Percentiles rank a stretch among this genome's conserved stretches.
phyloP scores from a whole-genome alignment of 2,113 vertebrate species.

The Anas platyrhynchos region DNA sequence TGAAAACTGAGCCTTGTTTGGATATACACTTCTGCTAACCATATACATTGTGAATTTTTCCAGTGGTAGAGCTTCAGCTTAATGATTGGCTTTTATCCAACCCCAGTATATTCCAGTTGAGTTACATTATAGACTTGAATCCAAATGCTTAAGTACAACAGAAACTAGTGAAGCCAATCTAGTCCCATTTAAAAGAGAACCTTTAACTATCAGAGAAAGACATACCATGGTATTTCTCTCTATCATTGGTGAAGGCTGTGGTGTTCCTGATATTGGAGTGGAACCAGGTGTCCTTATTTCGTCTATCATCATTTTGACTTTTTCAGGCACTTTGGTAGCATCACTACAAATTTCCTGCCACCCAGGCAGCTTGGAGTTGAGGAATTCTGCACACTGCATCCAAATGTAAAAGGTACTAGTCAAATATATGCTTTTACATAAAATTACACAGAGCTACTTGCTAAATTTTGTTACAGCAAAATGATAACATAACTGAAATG shows the following conservation, averaged over 20 bases:
- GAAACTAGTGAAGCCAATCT: neutral
- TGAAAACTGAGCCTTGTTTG: neutral
- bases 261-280: constrained; percentile 78
- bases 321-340: constrained; percentile 90
- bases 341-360: constrained; percentile 95
- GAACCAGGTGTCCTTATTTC: constrained; percentile 77
- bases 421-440: neutral
- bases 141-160: neutral
- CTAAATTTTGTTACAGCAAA: neutral
- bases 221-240: constrained; percentile 81
- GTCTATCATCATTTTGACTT: constrained; percentile 87
- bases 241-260: constrained; percentile 81
- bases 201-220: neutral
- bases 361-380: constrained; percentile 83
- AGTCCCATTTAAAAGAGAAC: neutral
- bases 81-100: neutral
- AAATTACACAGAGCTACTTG: neutral
- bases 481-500: neutral
- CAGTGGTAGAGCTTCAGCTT: neutral
- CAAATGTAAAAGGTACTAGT: neutral
- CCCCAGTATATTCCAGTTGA: neutral
- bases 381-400: constrained; percentile 87
- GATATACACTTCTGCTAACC: neutral
- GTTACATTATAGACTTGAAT: rapidly evolving
- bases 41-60: rapidly evolving